Evolutionary conservation across 2,888 invertebrate genomes (phyloP).

Genomic region (Harpagoxenus sublaevis): DNA sequence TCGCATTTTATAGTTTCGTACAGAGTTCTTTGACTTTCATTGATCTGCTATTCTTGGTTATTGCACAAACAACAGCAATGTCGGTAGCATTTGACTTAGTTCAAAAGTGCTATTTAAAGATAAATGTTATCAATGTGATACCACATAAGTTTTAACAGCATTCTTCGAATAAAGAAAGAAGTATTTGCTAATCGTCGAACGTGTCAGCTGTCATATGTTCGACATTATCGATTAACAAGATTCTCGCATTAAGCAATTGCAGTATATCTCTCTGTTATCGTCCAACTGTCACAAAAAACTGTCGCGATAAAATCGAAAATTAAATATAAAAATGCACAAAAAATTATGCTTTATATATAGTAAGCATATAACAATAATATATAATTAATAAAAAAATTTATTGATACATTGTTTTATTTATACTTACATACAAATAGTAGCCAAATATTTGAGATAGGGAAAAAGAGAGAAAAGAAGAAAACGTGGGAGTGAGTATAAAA

Average conservation of each 20-base stretch:
- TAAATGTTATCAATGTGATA: not conserved
- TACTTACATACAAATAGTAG: not conserved
- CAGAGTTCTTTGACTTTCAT: not conserved
- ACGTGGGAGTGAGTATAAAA: not conserved
- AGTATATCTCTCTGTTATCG: constrained; percentile 12
- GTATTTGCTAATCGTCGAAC: not conserved
- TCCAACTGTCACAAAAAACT: constrained; percentile 26
- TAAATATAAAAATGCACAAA: not conserved
- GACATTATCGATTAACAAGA: not conserved
- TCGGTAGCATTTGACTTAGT: not conserved
- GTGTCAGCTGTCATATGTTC: not conserved
- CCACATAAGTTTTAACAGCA: constrained; percentile 3
- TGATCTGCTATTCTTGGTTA: not conserved
- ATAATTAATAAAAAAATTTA: not conserved
- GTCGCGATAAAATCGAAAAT: not conserved
- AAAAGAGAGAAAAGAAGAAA: not conserved
- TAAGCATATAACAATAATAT: not conserved
- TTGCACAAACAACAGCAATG: not conserved
- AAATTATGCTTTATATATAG: not conserved
- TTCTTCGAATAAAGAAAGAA: not conserved
- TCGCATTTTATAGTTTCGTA: not conserved
- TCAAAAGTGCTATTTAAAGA: constrained; percentile 12
- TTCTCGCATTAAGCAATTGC: constrained; percentile 23
- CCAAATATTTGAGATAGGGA: not conserved
- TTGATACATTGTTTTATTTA: not conserved